Base-by-base conservation (phyloP, 2,888 invertebrate species). In the Parochlus steinenii region DNA sequence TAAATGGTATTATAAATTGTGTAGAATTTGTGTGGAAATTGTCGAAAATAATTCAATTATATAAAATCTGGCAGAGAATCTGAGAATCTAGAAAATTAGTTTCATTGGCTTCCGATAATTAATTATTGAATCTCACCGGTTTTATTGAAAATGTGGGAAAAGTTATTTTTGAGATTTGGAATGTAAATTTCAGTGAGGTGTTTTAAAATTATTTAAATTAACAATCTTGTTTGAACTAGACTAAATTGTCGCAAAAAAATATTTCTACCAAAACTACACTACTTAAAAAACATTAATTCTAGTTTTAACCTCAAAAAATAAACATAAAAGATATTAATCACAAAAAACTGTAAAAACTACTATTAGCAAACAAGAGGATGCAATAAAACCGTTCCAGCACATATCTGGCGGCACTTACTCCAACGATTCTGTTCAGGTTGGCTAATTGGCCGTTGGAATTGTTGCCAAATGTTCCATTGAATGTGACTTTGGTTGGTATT, bases 321-420 rank as follows among this genome's bases (percentile, higher is more conserved):
- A 37, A 25, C 25, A 26, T 5, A 33, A 5, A 19, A 10, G 26
- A n/a, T 38, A 47, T 22, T 30, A 35, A 35, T 28, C 25, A 37
- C 8, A 34, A 36, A 33, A 24, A 31, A 17, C 11, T 17, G 26
- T 18, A 29, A 19, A 10, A n/a, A 33, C 37, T 33, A 37, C 31
- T 29, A n/a, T 24, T 27, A 11, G 41, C 19, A 28, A 37, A 37
- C 20, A 36, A 23, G 33, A 26, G 12, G 17, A 19, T 11, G 33
- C 37, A 32, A 11, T 24, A 31, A 41, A 40, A 42, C 42, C 43
- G 48, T 28, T 34, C 29, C 22, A 29, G 23, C 33, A 40, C 34
- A 23, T 19, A 17, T 18, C 27, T 30, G 12, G 37, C 14, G 27
- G 28, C 35, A 61, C 61, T 61, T 59, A 62, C 61, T 57, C 60